A percentile compares a stretch with the other conserved stretches of the same genome.
Conservation (phyloP, 2,888 invertebrate genomes). For the Ochropleura plecta region DNA sequence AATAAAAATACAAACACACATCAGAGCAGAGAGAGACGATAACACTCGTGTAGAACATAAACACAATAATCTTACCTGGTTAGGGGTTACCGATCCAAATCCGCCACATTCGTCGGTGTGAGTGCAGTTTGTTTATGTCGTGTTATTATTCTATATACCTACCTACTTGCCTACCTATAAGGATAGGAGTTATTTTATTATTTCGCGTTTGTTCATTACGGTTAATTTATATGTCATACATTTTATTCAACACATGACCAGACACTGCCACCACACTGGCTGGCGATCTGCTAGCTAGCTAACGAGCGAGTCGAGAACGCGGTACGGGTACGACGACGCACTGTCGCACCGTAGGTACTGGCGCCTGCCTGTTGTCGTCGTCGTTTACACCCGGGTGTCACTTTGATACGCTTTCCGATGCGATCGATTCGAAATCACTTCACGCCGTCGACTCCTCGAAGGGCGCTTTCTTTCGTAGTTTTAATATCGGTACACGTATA, state of each 20-base stretch:
- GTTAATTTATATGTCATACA: background rate
- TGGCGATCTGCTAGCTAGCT: background rate
- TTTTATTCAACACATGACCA: background rate
- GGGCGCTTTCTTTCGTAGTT: background rate
- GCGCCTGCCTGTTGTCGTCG: background rate
- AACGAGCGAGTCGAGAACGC: background rate
- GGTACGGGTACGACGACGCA: background rate
- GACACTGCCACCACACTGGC: too few species aligned
- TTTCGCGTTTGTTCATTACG: too few species aligned
- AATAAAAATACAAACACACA: too few species aligned
- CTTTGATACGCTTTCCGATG: background rate
- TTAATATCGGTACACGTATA: background rate
- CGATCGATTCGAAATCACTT: background rate
- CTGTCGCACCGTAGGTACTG: background rate
- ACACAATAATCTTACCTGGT: too few species aligned
- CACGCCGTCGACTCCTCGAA: background rate
- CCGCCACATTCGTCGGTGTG: too few species aligned
- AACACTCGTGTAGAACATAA: too few species aligned
- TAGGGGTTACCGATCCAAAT: too few species aligned
- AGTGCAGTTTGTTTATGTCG: background rate
- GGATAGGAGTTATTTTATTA: too few species aligned
- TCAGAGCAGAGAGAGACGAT: too few species aligned
- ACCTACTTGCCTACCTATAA: too few species aligned
- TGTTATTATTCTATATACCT: background rate
- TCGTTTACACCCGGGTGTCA: background rate